Evolutionary conservation across 2,113 vertebrate species (phyloP).

Genomic region (Bujurquina vittata): DNA sequence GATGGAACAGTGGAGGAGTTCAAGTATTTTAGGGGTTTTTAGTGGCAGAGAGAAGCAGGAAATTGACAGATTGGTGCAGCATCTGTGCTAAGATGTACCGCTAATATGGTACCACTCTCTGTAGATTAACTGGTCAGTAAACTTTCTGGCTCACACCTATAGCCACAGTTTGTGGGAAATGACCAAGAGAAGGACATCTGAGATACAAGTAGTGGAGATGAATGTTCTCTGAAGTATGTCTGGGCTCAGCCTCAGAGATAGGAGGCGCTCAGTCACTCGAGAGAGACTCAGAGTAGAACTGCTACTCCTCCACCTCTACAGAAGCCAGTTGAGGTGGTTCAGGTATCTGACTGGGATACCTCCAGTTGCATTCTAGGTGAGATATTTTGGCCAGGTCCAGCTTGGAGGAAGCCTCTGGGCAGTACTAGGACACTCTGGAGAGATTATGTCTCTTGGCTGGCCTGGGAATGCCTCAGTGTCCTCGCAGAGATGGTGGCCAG

Average conservation of each 20-base stretch:
- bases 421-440: background rate
- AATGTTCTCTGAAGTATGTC: accelerated
- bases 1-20: background rate
- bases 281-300: background rate
- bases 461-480: too few relatives aligned
- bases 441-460: too few relatives aligned
- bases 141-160: accelerated
- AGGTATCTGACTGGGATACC: background rate
- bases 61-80: background rate
- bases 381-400: background rate
- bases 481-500: too few relatives aligned
- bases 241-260: background rate
- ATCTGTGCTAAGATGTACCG: background rate
- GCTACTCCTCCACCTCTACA: background rate
- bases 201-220: accelerated
- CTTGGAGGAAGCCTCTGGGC: background rate
- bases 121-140: background rate
- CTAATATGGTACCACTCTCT: too few relatives aligned
- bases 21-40: background rate
- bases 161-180: background rate
- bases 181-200: accelerated
- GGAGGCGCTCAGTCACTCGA: background rate
- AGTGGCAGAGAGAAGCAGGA: background rate
- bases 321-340: background rate
- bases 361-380: background rate